Evolutionary conservation across 2,888 invertebrate species (phyloP).

Genomic region (Slavum lentiscoides): DNA sequence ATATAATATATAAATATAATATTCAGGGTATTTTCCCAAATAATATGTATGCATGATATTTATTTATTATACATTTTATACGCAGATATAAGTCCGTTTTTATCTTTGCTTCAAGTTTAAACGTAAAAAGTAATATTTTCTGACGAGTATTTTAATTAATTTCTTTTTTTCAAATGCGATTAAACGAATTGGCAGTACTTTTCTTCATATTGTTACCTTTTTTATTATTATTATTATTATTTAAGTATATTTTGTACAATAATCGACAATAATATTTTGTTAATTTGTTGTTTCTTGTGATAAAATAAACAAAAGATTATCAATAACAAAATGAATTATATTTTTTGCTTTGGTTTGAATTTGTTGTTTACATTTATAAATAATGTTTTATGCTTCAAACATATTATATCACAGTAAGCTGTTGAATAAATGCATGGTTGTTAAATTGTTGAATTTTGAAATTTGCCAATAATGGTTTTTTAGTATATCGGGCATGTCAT

Average conservation of each 20-base stretch:
- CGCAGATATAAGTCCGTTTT: neutral
- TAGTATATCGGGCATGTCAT: neutral
- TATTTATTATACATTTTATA: neutral
- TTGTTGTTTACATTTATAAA: neutral
- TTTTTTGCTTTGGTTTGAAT: neutral
- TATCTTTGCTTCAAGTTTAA: neutral
- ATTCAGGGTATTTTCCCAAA: constrained; percentile 7
- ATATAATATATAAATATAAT: neutral
- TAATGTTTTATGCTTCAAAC: too few species aligned
- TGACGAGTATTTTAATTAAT: too few species aligned
- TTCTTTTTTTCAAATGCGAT: neutral
- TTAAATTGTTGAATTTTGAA: too few species aligned
- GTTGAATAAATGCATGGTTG: neutral
- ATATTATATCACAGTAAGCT: neutral
- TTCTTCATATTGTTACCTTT: constrained; percentile 39
- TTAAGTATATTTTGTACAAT: constrained; percentile 20
- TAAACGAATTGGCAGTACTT: constrained; percentile 13
- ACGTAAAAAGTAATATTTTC: neutral
- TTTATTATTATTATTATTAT: neutral
- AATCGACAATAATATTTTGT: constrained; percentile 18
- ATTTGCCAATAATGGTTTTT: neutral
- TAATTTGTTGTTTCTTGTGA: constrained; percentile 43
- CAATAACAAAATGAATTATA: constrained; percentile 25
- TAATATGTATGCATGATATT: neutral
- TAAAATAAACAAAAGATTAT: constrained; percentile 37